These are phyloP conservation scores for Amblyjoppa proteus DNA, from an alignment of 2,888 invertebrate genomes.

Conservation along the genomic window DNA sequence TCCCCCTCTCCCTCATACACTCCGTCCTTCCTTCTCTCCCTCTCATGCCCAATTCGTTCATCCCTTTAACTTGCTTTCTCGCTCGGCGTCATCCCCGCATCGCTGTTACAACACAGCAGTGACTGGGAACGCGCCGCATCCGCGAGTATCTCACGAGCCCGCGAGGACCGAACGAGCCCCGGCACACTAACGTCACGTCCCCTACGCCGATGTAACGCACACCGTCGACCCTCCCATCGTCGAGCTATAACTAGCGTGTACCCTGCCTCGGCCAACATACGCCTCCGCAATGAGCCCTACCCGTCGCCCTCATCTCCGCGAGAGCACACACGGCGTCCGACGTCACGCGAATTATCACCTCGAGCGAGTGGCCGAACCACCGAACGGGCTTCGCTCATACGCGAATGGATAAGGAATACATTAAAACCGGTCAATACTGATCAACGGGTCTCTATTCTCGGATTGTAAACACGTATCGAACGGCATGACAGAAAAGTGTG, in stretches of 20 bases:
- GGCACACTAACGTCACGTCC: conserved; percentile 39
- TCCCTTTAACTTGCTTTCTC: conserved; percentile 44
- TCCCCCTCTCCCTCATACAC: conserved; percentile 29
- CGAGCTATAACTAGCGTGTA: not conserved
- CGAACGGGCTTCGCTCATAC: not conserved
- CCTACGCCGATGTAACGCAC: conserved; percentile 27
- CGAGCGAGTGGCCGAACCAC: conserved; percentile 16
- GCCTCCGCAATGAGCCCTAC: conserved; percentile 22
- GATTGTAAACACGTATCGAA: conserved; percentile 8
- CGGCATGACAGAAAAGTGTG: not conserved
- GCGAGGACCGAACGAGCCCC: conserved; percentile 24
- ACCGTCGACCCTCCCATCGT: not conserved
- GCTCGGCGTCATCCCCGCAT: conserved; percentile 20
- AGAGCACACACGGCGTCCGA: not conserved
- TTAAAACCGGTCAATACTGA: conserved; percentile 1
- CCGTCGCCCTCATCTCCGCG: not conserved
- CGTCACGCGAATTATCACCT: conserved; percentile 35
- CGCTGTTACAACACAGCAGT: conserved; percentile 31
- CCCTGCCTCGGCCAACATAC: not conserved
- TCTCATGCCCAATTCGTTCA: conserved; percentile 27
- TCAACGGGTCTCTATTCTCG: not conserved
- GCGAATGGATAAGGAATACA: not conserved
- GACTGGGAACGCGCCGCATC: not conserved
- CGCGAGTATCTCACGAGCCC: conserved; percentile 27
- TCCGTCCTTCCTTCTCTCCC: not conserved